Evolutionary conservation across 2,888 invertebrate species (phyloP).

Genomic region (Hemistola chrysoprasaria): DNA sequence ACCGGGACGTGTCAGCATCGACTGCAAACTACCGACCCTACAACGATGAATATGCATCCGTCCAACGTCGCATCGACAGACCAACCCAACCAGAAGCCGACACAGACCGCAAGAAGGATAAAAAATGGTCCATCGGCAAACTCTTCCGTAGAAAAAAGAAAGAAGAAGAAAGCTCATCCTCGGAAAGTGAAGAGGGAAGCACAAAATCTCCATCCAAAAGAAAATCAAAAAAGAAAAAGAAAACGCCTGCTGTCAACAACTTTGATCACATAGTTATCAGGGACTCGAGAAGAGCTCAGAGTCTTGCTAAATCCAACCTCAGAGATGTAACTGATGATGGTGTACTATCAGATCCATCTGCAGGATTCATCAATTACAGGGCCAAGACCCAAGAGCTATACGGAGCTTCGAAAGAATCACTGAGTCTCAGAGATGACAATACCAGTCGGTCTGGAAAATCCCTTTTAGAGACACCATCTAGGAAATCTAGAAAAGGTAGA

Average conservation of each 20-base stretch:
- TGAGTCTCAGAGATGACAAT: constrained; percentile 61
- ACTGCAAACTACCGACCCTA: constrained; percentile 61
- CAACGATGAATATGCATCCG: constrained; percentile 66
- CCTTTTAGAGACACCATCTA: constrained; percentile 75
- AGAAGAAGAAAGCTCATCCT: constrained; percentile 82
- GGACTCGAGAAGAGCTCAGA: constrained; percentile 76
- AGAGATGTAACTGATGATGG: constrained; percentile 74
- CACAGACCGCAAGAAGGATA: constrained; percentile 81
- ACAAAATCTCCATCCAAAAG: constrained; percentile 66
- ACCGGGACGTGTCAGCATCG: constrained; percentile 60
- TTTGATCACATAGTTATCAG: constrained; percentile 86
- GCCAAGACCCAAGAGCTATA: constrained; percentile 61
- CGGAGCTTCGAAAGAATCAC: constrained; percentile 63
- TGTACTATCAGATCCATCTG: constrained; percentile 82
- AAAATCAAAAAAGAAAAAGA: constrained; percentile 79
- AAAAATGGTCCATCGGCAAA: constrained; percentile 92
- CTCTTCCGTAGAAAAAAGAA: constrained; percentile 90
- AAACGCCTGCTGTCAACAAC: constrained; percentile 75
- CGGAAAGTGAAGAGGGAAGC: constrained; percentile 75
- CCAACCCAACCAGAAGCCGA: constrained; percentile 57
- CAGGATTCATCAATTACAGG: constrained; percentile 71
- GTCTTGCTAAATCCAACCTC: constrained; percentile 64
- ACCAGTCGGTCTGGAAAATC: constrained; percentile 66
- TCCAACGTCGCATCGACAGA: constrained; percentile 61
- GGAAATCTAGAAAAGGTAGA: constrained; percentile 81